Evolutionary conservation across 2,888 invertebrate species (phyloP).

Genomic region (Dicyrtoma fusca): DNA sequence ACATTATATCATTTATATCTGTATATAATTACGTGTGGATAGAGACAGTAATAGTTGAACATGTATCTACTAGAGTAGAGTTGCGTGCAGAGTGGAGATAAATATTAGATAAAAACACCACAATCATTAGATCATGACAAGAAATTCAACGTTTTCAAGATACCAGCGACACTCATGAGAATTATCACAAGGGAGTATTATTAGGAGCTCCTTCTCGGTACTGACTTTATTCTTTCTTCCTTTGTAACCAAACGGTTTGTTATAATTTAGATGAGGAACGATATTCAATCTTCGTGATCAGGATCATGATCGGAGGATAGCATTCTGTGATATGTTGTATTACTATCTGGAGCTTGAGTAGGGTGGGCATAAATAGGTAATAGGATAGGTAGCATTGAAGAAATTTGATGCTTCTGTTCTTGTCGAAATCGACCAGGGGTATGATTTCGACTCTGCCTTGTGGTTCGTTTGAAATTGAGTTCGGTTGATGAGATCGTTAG

Average conservation of each 20-base stretch:
- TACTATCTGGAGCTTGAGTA: too few relatives aligned
- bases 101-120: constrained; percentile 8
- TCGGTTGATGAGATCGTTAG: too few relatives aligned
- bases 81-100: constrained; percentile 12
- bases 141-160: neutral
- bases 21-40: too few relatives aligned
- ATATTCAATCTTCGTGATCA: neutral
- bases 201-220: too few relatives aligned
- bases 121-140: constrained; percentile 11
- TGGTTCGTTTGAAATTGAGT: too few relatives aligned
- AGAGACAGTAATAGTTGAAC: too few relatives aligned
- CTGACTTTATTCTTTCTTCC: too few relatives aligned
- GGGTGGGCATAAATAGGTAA: too few relatives aligned
- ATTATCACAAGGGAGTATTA: too few relatives aligned
- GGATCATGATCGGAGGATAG: neutral
- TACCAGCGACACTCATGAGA: neutral
- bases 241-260: neutral
- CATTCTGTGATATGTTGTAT: too few relatives aligned
- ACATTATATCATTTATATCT: too few relatives aligned
- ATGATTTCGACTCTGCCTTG: too few relatives aligned
- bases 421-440: constrained; percentile 3
- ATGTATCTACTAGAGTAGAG: neutral
- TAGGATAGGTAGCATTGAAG: constrained; percentile 2
- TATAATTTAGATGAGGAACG: constrained; percentile 2
- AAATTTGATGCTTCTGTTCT: constrained; percentile 22